Percentiles rank a stretch among this genome's conserved stretches.
phyloP scores from a whole-genome alignment of 2,888 invertebrate genomes.

The Diaphora mendica region DNA sequence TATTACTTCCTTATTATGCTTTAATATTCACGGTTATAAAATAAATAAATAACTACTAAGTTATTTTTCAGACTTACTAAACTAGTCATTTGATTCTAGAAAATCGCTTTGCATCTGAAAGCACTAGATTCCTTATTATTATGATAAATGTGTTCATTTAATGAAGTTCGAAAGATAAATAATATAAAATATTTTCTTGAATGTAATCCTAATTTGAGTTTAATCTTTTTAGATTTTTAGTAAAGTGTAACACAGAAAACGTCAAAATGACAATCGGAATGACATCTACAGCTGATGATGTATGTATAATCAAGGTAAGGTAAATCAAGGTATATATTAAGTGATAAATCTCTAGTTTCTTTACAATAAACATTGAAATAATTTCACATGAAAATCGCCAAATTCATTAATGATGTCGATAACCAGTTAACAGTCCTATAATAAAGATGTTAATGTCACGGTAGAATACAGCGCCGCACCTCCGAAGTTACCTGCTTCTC shows the following conservation, averaged over 20 bases:
- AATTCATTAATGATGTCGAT: conserved; percentile 17
- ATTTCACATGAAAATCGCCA: background rate
- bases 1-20: conserved; percentile 27
- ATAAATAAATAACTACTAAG: background rate
- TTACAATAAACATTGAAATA: background rate
- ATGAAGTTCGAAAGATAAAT: background rate
- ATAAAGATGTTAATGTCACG: conserved; percentile 50
- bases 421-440: conserved; percentile 29
- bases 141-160: background rate
- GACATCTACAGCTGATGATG: background rate
- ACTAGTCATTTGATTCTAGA: background rate
- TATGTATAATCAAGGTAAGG: too few relatives aligned
- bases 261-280: background rate
- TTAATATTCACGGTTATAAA: background rate
- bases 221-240: background rate
- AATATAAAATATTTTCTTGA: background rate
- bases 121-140: background rate
- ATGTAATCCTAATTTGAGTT: background rate
- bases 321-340: background rate
- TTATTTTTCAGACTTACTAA: background rate
- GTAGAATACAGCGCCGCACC: conserved; percentile 27
- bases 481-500: conserved; percentile 60
- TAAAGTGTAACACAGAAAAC: background rate
- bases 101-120: background rate
- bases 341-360: background rate